A percentile compares a stretch with the other conserved stretches of the same genome.
Conservation (phyloP, 1,140 invertebrate species). For the Drosophila eugracilis region DNA sequence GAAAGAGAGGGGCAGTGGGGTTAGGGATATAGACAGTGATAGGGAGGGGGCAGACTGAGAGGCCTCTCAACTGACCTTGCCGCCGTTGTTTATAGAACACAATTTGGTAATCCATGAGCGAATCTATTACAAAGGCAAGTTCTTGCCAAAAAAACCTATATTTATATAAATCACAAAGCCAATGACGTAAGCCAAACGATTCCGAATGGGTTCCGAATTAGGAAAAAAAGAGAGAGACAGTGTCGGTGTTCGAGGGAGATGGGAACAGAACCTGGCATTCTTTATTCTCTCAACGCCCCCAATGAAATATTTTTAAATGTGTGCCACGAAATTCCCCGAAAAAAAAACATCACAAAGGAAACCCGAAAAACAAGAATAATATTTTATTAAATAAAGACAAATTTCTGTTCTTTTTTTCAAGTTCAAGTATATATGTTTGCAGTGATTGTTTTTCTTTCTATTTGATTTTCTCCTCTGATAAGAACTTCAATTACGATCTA, state of each 20-base stretch:
- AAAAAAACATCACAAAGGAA: slow-evolving; percentile 20
- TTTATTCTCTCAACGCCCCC: slow-evolving; percentile 27
- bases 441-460: slow-evolving; percentile 16
- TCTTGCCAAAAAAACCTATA: slow-evolving; percentile 33
- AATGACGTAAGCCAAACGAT: slow-evolving; percentile 53
- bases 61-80: slow-evolving; percentile 55
- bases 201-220: slow-evolving; percentile 22
- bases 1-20: slow-evolving; percentile 17
- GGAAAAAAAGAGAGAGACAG: slow-evolving; percentile 31
- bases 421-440: slow-evolving; percentile 13
- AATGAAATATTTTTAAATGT: slow-evolving; percentile 51
- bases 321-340: slow-evolving; percentile 45
- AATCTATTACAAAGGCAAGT: slow-evolving; percentile 62
- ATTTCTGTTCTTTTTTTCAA: slow-evolving; percentile 21
- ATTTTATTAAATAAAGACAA: slow-evolving; percentile 33
- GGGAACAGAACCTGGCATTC: slow-evolving; percentile 10
- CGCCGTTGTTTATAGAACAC: slow-evolving; percentile 50
- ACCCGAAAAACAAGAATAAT: slow-evolving; percentile 7
- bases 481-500: slow-evolving; percentile 25
- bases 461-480: slow-evolving; percentile 13
- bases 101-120: slow-evolving; percentile 40
- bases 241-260: slow-evolving; percentile 8
- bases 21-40: not conserved
- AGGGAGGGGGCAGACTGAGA: not conserved
- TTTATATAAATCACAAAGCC: slow-evolving; percentile 34